Evolutionary conservation across 2,888 invertebrate genomes (phyloP).

Genomic region (Blomia tropicalis): DNA sequence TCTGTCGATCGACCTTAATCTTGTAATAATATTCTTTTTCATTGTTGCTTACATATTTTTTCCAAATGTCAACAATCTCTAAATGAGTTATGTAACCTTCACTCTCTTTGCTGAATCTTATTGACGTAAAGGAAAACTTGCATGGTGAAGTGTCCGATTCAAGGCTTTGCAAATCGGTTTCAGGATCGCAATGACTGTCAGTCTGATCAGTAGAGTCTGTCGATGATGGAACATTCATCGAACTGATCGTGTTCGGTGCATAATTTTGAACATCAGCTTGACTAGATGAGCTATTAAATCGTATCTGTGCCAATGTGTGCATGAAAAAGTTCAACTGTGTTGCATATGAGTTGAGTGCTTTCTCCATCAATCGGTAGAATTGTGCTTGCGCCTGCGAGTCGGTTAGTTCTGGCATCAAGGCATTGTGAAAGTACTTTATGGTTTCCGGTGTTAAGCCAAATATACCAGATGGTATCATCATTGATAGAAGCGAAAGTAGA

Average conservation of each 20-base stretch:
- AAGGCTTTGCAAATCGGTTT: not conserved
- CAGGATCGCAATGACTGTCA: not conserved
- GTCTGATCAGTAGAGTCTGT: not conserved
- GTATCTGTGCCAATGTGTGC: slow-evolving; percentile 80
- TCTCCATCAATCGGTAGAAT: slow-evolving; percentile 87
- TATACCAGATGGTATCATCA: slow-evolving; percentile 83
- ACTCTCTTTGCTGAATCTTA: slow-evolving; percentile 52
- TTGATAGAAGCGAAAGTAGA: slow-evolving; percentile 69
- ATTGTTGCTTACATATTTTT: slow-evolving; percentile 64
- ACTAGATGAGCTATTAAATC: slow-evolving; percentile 31
- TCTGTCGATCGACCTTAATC: slow-evolving; percentile 58
- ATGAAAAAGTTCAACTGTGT: slow-evolving; percentile 96
- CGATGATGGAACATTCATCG: not conserved
- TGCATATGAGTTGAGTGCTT: slow-evolving; percentile 76
- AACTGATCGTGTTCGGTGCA: slow-evolving; percentile 13
- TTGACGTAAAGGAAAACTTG: slow-evolving; percentile 70
- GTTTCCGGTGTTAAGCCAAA: slow-evolving; percentile 79
- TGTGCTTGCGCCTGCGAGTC: slow-evolving; percentile 92
- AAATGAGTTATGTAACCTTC: slow-evolving; percentile 76
- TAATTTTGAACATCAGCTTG: not conserved
- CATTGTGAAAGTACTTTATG: slow-evolving; percentile 75
- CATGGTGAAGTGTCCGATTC: not conserved
- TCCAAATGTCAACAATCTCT: slow-evolving; percentile 72
- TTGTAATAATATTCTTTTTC: slow-evolving; percentile 73
- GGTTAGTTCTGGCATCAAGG: slow-evolving; percentile 67